Evolutionary conservation across 1,140 invertebrate species (phyloP).

Genomic region (Bemisia tabaci): DNA sequence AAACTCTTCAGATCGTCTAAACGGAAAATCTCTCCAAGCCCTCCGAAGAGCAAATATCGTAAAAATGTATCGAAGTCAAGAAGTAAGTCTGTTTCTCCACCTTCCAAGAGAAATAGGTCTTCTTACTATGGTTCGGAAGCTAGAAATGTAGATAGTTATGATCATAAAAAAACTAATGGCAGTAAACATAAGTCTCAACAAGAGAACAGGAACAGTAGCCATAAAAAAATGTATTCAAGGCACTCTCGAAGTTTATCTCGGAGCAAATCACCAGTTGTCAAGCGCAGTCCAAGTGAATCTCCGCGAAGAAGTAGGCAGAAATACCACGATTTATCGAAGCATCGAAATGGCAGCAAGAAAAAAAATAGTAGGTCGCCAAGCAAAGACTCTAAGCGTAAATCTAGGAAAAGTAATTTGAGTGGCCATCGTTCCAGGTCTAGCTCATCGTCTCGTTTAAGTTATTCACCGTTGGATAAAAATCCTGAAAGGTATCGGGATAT

Average conservation of each 20-base stretch:
- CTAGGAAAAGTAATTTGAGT: not conserved
- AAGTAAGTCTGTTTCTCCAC: not conserved
- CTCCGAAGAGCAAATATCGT: not conserved
- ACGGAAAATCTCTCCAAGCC: not conserved
- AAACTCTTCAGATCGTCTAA: not conserved
- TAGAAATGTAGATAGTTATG: not conserved
- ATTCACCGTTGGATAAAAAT: slow-evolving; percentile 22
- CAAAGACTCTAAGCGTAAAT: not conserved
- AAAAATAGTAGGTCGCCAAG: not conserved
- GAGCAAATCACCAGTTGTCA: not conserved
- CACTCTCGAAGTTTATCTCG: not conserved
- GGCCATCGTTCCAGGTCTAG: not conserved
- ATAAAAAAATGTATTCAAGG: not conserved
- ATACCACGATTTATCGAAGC: not conserved
- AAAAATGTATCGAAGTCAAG: not conserved
- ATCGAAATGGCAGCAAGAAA: not conserved
- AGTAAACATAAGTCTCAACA: not conserved
- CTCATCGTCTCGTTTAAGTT: slow-evolving; percentile 19
- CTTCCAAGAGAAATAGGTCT: not conserved
- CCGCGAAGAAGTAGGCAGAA: not conserved
- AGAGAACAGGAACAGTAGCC: not conserved
- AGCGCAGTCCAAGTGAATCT: not conserved
- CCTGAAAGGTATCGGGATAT: slow-evolving; percentile 22
- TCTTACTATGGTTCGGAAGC: not conserved
- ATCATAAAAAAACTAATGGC: not conserved